A percentile compares a stretch with the other conserved stretches of the same genome.
These are phyloP conservation scores for Cyclophora punctaria DNA, from an alignment of 2,888 invertebrate species.

Conservation along the genomic window DNA sequence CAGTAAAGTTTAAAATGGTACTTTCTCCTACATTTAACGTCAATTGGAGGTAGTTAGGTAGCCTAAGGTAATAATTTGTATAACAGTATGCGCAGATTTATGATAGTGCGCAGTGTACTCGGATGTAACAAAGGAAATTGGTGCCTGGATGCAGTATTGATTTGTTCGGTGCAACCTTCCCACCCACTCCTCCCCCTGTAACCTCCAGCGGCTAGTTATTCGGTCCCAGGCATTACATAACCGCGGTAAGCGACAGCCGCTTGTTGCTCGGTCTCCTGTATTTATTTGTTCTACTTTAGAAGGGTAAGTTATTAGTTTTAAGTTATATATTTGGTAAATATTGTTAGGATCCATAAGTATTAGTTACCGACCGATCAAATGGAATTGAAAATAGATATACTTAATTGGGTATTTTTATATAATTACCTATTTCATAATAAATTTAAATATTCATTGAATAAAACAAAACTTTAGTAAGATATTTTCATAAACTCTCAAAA, in stretches of 20 bases:
- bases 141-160: constrained; percentile 6
- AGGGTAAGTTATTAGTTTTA: background rate
- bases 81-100: constrained; percentile 1
- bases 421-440: too few species aligned
- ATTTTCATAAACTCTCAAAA: too few species aligned
- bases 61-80: background rate
- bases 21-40: too few species aligned
- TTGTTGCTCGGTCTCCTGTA: background rate
- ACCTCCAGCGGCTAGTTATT: background rate
- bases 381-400: too few species aligned
- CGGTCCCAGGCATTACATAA: too few species aligned
- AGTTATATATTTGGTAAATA: too few species aligned
- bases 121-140: constrained; percentile 4
- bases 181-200: background rate
- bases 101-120: constrained; percentile 13
- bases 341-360: too few species aligned
- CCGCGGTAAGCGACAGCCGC: too few species aligned
- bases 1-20: background rate
- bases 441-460: too few species aligned
- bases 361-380: too few species aligned
- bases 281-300: background rate
- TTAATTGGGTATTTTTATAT: too few species aligned
- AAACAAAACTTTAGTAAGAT: too few species aligned
- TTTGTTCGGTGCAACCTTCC: background rate
- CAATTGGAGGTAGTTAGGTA: background rate